phyloP scores from a whole-genome alignment of 2,797 vertebrate genomes.

The Hoplostethus mediterraneus region DNA sequence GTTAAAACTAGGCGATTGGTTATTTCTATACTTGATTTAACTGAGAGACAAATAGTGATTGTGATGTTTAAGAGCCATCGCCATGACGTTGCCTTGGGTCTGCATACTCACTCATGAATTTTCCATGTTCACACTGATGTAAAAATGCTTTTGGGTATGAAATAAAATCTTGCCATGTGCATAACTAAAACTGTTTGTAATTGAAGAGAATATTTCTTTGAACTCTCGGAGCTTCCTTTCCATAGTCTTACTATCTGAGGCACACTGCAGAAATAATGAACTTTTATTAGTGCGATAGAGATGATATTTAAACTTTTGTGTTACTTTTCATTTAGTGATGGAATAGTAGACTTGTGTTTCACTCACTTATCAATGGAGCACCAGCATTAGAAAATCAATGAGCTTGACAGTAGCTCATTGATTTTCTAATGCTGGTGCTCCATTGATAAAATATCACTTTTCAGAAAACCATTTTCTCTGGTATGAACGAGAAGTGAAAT shows the following conservation, averaged over 20 bases:
- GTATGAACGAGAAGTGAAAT: background rate
- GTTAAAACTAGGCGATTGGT: conserved; percentile 8
- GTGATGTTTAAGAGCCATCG: conserved; percentile 63
- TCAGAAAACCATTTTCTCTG: background rate
- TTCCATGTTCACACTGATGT: conserved; percentile 73
- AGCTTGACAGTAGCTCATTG: too few relatives aligned
- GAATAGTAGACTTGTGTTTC: too few relatives aligned
- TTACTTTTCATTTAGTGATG: conserved; percentile 4
- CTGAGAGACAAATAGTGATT: conserved; percentile 65
- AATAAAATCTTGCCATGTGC: conserved; percentile 72
- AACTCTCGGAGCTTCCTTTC: conserved; percentile 54
- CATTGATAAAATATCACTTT: background rate
- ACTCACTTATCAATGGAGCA: too few relatives aligned
- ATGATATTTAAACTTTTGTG: conserved; percentile 4
- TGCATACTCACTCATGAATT: conserved; percentile 68
- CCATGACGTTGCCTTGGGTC: conserved; percentile 65
- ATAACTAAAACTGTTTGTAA: conserved; percentile 73
- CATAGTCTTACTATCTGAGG: conserved; percentile 14
- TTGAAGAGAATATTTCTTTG: conserved; percentile 68
- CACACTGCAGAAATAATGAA: conserved; percentile 25
- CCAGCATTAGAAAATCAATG: too few relatives aligned
- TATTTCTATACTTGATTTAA: conserved; percentile 56
- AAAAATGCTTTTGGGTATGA: conserved; percentile 77
- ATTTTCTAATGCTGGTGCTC: background rate
- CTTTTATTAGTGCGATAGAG: conserved; percentile 11